These are phyloP conservation scores for Colistium nudipinnis DNA, from an alignment of 2,113 vertebrate species.

Conservation along the genomic window DNA sequence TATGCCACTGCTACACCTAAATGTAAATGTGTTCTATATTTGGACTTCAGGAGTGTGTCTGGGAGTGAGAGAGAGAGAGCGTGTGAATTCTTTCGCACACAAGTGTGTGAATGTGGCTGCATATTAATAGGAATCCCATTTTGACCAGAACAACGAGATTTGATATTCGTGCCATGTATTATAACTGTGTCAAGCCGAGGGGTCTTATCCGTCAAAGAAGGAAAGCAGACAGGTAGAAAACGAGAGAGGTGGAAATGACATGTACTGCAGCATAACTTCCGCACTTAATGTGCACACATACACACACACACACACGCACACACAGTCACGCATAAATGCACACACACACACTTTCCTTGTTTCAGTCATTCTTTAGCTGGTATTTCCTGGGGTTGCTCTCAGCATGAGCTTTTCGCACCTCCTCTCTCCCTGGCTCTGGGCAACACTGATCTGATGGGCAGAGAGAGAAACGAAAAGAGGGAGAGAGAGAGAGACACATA, in stretches of 20 bases:
- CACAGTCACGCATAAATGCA: conserved; percentile 7
- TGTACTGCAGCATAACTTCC: background rate
- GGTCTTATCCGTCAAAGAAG: conserved; percentile 42
- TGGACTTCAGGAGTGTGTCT: background rate
- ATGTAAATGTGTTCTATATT: conserved; percentile 43
- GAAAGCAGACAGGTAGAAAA: conserved; percentile 61
- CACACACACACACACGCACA: conserved; percentile 3
- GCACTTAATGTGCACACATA: conserved; percentile 7
- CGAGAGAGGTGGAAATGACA: conserved; percentile 30
- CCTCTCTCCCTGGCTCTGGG: conserved; percentile 56
- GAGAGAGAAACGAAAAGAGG: background rate
- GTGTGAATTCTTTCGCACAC: background rate
- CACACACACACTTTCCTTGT: conserved; percentile 48
- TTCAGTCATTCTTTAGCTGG: conserved; percentile 67
- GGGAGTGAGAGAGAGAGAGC: background rate
- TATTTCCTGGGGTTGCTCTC: conserved; percentile 66
- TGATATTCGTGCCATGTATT: conserved; percentile 43
- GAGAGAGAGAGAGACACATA: conserved; percentile 12
- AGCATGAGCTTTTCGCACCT: conserved; percentile 71
- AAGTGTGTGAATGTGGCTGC: conserved; percentile 4
- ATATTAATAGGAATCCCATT: conserved; percentile 32
- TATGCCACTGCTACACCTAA: conserved; percentile 5
- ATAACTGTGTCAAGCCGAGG: conserved; percentile 44
- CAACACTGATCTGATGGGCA: conserved; percentile 68
- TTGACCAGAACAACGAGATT: conserved; percentile 43